These are phyloP conservation scores for Bembecia ichneumoniformis DNA, from an alignment of 2,888 invertebrate species.

Conservation along the genomic window DNA sequence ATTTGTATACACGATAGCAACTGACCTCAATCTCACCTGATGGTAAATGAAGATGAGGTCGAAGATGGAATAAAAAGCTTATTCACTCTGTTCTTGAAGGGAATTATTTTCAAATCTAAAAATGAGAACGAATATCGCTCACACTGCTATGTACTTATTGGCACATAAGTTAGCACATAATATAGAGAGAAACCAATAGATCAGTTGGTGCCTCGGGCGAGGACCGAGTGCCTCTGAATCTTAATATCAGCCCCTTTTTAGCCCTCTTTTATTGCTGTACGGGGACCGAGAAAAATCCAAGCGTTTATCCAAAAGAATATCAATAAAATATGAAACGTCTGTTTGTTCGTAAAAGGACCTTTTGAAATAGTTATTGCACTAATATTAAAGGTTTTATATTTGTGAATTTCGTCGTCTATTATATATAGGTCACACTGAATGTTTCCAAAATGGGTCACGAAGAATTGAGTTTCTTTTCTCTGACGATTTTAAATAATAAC, in stretches of 20 bases:
- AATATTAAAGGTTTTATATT: too few species aligned
- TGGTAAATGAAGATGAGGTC: too few species aligned
- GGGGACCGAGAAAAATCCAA: neutral
- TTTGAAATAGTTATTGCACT: neutral
- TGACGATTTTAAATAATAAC: too few species aligned
- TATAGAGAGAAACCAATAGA: slow-evolving; percentile 30
- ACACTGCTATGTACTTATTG: neutral
- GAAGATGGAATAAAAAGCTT: too few species aligned
- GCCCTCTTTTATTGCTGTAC: neutral
- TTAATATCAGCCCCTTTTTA: slow-evolving; percentile 54
- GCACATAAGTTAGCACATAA: slow-evolving; percentile 17
- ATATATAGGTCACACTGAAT: too few species aligned
- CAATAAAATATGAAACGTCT: neutral
- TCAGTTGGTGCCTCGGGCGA: slow-evolving; percentile 35
- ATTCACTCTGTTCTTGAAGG: too few species aligned
- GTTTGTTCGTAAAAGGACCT: neutral
- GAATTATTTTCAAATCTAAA: too few species aligned
- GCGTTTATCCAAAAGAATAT: neutral
- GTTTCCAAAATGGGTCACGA: too few species aligned
- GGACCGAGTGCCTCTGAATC: slow-evolving; percentile 40
- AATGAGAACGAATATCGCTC: slow-evolving; percentile 5
- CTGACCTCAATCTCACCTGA: too few species aligned
- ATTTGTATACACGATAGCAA: too few species aligned
- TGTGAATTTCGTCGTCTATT: too few species aligned
- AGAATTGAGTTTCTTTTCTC: too few species aligned